Percentiles rank a stretch among this genome's conserved stretches.
These are phyloP conservation scores for Thamnophis sirtalis DNA, from an alignment of 2,113 vertebrate genomes.

Conservation along the genomic window DNA sequence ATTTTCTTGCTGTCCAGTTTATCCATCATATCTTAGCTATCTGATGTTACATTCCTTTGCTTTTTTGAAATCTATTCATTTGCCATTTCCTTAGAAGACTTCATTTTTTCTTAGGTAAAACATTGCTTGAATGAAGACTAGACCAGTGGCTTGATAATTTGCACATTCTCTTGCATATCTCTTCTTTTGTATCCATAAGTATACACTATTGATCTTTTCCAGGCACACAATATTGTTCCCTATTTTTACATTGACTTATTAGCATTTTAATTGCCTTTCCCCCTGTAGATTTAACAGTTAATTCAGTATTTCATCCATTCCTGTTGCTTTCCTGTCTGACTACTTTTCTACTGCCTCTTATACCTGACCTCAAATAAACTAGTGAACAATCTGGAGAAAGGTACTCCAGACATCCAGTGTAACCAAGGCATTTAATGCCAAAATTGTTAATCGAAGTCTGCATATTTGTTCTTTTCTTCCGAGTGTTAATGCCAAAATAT, in stretches of 20 bases:
- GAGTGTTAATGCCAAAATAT: no score
- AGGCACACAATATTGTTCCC: background rate
- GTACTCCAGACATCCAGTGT: no score
- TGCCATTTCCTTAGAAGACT: background rate
- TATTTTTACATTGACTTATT: background rate
- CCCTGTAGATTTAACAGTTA: background rate
- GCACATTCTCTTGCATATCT: background rate
- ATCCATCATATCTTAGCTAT: background rate
- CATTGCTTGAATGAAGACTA: background rate
- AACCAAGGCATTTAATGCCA: no score
- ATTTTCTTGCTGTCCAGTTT: background rate
- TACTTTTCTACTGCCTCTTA: background rate
- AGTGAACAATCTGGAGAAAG: no score
- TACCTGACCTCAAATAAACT: no score
- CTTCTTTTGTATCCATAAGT: background rate
- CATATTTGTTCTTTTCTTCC: no score
- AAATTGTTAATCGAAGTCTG: no score
- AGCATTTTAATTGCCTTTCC: background rate
- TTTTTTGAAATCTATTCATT: background rate
- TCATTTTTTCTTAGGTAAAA: background rate
- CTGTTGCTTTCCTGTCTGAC: background rate
- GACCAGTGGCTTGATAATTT: background rate
- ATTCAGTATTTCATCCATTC: background rate
- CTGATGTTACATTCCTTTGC: background rate
- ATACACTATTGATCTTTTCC: background rate